These are phyloP conservation scores for Aix galericulata DNA, from an alignment of 2,113 vertebrate genomes.

Conservation along the genomic window DNA sequence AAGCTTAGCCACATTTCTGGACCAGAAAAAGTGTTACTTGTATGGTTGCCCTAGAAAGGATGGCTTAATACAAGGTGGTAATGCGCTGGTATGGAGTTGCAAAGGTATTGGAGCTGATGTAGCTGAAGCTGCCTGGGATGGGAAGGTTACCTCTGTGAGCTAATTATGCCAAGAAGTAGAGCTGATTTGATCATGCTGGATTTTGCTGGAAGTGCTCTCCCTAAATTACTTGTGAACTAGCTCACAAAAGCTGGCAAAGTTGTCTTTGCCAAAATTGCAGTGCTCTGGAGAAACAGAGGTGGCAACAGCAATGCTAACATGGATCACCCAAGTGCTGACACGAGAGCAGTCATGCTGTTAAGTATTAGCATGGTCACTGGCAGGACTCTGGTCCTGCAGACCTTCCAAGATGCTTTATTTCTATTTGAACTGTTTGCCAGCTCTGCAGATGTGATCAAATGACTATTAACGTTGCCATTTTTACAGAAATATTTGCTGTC, in stretches of 20 bases:
- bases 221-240: background rate
- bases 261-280: background rate
- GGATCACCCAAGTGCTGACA: background rate
- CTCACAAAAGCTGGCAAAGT: background rate
- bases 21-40: background rate
- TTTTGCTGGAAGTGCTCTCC: background rate
- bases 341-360: fast-evolving
- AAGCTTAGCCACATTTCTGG: background rate
- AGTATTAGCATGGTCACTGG: background rate
- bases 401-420: background rate
- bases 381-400: background rate
- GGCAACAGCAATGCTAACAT: background rate
- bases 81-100: fast-evolving
- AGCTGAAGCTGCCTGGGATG: background rate
- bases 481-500: background rate
- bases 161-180: background rate
- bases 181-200: background rate
- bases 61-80: fast-evolving
- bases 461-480: background rate
- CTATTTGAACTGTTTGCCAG: background rate
- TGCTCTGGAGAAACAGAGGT: background rate
- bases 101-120: background rate
- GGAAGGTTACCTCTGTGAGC: background rate
- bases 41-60: background rate
- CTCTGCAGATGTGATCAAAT: background rate